These are phyloP conservation scores for Anthopleura sola DNA, from an alignment of 64 coral and sea anemone genomes.

Conservation along the genomic window DNA sequence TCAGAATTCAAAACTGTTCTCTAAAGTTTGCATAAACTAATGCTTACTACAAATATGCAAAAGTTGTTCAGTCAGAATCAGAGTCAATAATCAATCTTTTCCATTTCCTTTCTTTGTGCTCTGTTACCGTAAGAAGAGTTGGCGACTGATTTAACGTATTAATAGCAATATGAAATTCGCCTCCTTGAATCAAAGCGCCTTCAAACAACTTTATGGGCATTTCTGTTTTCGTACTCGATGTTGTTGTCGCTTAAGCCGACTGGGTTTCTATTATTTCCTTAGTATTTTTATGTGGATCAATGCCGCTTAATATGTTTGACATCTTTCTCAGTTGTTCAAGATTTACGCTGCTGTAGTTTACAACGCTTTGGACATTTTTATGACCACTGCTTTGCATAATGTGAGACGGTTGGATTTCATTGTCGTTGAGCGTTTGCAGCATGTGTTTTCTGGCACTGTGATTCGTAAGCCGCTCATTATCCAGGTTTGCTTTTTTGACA, in stretches of 20 bases:
- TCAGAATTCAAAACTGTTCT: too few species aligned
- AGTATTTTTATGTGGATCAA: not conserved
- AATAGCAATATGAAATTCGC: not conserved
- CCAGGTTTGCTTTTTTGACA: not conserved
- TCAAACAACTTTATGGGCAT: not conserved
- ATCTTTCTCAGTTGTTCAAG: conserved; percentile 23
- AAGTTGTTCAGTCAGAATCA: not conserved
- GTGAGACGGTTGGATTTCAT: conserved; percentile 22
- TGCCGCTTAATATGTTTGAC: conserved; percentile 12
- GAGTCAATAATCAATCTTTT: not conserved
- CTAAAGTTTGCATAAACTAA: too few species aligned
- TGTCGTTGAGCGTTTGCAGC: conserved; percentile 29
- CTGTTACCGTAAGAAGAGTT: not conserved
- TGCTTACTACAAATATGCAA: too few species aligned
- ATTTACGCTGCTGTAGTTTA: not conserved
- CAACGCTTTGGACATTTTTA: conserved; percentile 19
- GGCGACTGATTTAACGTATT: not conserved
- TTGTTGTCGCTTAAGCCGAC: too few species aligned
- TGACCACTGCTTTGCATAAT: too few species aligned
- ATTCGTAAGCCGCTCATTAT: conserved; percentile 22
- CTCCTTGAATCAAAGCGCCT: not conserved
- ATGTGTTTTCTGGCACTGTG: conserved; percentile 41
- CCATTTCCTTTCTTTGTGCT: not conserved
- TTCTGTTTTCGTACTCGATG: not conserved
- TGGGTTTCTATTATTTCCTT: too few species aligned